These are phyloP conservation scores for Conus canariensis DNA, from an alignment of 2,888 invertebrate species.

Conservation along the genomic window DNA sequence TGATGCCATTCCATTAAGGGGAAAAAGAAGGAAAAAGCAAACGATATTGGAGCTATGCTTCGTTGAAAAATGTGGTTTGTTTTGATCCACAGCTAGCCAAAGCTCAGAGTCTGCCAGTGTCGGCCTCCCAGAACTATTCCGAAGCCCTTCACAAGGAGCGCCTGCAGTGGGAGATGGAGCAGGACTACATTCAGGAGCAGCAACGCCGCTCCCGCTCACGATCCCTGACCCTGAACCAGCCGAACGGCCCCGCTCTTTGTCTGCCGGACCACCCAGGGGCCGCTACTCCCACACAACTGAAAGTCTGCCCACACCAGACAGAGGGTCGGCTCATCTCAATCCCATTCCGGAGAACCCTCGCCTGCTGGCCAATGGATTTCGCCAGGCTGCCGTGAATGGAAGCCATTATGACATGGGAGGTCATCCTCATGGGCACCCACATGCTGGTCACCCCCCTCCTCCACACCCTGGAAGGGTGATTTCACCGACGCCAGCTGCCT, in stretches of 20 bases:
- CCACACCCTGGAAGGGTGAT: slow-evolving; percentile 34
- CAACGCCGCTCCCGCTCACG: slow-evolving; percentile 57
- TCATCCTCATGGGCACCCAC: slow-evolving; percentile 9
- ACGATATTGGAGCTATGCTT: too few species aligned
- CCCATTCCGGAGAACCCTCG: slow-evolving; percentile 70
- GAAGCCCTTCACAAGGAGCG: slow-evolving; percentile 49
- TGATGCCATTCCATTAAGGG: too few species aligned
- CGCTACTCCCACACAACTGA: slow-evolving; percentile 59
- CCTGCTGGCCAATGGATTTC: slow-evolving; percentile 40
- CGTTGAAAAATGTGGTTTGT: too few species aligned
- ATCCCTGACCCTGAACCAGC: slow-evolving; percentile 65
- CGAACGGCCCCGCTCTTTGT: slow-evolving; percentile 53
- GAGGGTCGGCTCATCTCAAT: slow-evolving; percentile 57
- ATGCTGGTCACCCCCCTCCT: slow-evolving; percentile 33
- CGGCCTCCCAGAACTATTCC: slow-evolving; percentile 44
- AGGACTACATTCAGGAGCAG: slow-evolving; percentile 32
- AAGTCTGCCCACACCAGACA: slow-evolving; percentile 62
- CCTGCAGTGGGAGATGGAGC: slow-evolving; percentile 50
- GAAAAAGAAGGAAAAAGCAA: too few species aligned
- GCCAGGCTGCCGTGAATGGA: slow-evolving; percentile 27
- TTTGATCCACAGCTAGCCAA: slow-evolving; percentile 44
- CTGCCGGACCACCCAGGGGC: slow-evolving; percentile 52
- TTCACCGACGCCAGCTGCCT: slow-evolving; percentile 39
- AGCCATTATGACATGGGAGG: neutral
- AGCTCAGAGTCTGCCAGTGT: slow-evolving; percentile 48